phyloP scores from a whole-genome alignment of 2,888 invertebrate genomes.

The Mythimna impura region DNA sequence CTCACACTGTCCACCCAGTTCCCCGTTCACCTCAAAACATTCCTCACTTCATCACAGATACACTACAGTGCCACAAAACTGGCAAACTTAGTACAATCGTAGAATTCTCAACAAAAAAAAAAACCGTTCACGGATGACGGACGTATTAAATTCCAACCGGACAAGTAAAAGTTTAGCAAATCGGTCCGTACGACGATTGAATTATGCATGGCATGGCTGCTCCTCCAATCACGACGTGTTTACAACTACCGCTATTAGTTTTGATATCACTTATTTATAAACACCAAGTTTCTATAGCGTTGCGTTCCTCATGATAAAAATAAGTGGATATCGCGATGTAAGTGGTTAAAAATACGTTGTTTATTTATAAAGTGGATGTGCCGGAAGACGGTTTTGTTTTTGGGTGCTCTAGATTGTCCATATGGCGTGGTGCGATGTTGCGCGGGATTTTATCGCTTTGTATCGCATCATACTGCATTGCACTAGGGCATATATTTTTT shows the following conservation, averaged over 20 bases:
- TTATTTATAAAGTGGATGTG: slow-evolving; percentile 46
- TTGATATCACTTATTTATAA: slow-evolving; percentile 60
- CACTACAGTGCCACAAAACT: slow-evolving; percentile 34
- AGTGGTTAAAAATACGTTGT: slow-evolving; percentile 63
- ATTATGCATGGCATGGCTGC: slow-evolving; percentile 82
- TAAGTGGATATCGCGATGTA: slow-evolving; percentile 62
- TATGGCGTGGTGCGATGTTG: slow-evolving; percentile 14
- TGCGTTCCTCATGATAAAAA: slow-evolving; percentile 66
- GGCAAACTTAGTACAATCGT: slow-evolving; percentile 19
- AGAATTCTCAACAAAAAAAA: slow-evolving; percentile 44
- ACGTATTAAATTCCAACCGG: slow-evolving; percentile 66
- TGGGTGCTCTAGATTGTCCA: slow-evolving; percentile 39
- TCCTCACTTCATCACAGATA: slow-evolving; percentile 1
- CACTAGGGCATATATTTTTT: neutral
- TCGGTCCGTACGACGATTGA: slow-evolving; percentile 76
- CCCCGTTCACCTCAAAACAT: neutral
- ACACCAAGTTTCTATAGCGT: slow-evolving; percentile 59
- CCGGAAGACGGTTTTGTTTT: slow-evolving; percentile 43
- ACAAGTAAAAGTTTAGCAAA: slow-evolving; percentile 80
- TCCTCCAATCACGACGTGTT: slow-evolving; percentile 78
- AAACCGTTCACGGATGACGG: slow-evolving; percentile 59
- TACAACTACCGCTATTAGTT: slow-evolving; percentile 63
- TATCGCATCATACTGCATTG: neutral
- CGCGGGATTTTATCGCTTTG: neutral
- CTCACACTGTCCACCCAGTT: neutral